Percentiles rank a stretch among this genome's conserved stretches.
These are phyloP conservation scores for Cassiopea xamachana DNA, from an alignment of 30 jellyfish, hydroid and myxozoan genomes.

Conservation along the genomic window DNA sequence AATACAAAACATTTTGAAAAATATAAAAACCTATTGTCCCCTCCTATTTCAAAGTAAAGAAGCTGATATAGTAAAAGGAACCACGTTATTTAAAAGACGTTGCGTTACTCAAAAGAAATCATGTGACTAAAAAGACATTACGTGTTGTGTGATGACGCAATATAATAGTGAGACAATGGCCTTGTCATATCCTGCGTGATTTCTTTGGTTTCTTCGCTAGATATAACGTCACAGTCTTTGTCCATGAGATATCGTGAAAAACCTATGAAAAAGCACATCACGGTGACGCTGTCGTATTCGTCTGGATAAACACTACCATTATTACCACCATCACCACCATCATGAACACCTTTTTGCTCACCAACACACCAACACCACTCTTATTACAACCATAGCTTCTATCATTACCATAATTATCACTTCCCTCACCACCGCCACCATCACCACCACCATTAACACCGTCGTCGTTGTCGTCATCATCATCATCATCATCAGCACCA, in stretches of 20 bases:
- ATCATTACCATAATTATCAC: neutral
- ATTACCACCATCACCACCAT: neutral
- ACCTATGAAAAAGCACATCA: conserved; percentile 43
- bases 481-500: neutral
- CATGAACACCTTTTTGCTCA: neutral
- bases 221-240: conserved; percentile 83
- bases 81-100: too few species aligned
- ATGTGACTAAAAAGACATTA: neutral
- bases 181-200: conserved; percentile 92
- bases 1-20: too few species aligned
- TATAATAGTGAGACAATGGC: conserved; percentile 88
- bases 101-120: neutral
- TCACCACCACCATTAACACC: neutral
- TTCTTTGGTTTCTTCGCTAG: conserved; percentile 68
- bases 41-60: too few species aligned
- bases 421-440: neutral
- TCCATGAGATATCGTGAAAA: conserved; percentile 85
- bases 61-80: too few species aligned
- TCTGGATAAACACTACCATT: neutral
- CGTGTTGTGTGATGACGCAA: conserved; percentile 94
- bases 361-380: neutral
- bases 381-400: neutral
- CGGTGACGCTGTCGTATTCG: neutral
- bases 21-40: too few species aligned
- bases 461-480: neutral